Evolutionary conservation across 2,888 invertebrate species (phyloP), one percentile per base, ranked within the genome.

Genomic region (Platycnemis pennipes): DNA sequence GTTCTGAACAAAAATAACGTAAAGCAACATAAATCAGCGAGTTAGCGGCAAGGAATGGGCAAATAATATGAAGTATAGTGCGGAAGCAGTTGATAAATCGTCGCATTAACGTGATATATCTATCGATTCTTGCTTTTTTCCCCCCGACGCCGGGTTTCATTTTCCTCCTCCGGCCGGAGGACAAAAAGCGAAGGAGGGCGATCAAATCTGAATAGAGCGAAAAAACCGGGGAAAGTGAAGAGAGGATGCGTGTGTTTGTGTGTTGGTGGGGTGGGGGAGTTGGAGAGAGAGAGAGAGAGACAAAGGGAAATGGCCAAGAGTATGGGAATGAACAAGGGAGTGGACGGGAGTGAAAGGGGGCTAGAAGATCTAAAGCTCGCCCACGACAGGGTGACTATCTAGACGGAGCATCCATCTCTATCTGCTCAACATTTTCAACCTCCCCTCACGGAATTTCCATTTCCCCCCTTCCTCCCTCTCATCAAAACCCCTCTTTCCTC

Each of bases 11-110:
- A 37, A 37, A 77, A 77, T 37, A 77, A 37, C 77, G 31, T 77
- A 77, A 77, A 77, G 37, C 77, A 37, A 37, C 77, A 77, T 77
- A 77, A 77, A 77, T 77, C 77, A 77, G 77, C 77, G 77, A 31
- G 37, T 77, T 77, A 37, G 31, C 37, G 11, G 77, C 2, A 77
- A 77, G 37, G 77, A 77, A 77, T 77, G 77, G 77, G 77, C 77
- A 37, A 77, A 37, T 77, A 77, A 77, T 77, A 77, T 77, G 77
- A 77, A 77, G 77, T 37, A 77, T 77, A 31, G 77, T 37, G 77
- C 31, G 77, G 77, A 77, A 77, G 16, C 77, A 37, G 77, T 77
- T 77, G 77, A 77, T 77, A 77, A 77, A 77, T 77, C 77, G 37
- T 37, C 77, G 26, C 77, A 77, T 77, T 77, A 37, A 77, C 77